These are phyloP conservation scores for Scrobipalpa costella DNA, from an alignment of 2,888 invertebrate genomes.

Conservation along the genomic window DNA sequence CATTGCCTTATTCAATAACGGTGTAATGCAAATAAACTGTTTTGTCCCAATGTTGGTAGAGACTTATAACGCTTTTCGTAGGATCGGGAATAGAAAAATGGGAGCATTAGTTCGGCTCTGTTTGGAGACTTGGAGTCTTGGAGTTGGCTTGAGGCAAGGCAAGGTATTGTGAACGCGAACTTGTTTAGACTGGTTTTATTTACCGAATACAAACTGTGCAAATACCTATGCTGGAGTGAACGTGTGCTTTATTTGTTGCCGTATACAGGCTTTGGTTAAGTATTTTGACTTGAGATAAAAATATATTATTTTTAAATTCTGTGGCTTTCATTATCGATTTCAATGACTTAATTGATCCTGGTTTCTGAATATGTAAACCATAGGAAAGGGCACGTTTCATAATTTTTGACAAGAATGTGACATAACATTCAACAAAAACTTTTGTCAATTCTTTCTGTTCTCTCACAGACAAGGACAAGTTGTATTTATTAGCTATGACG, in stretches of 20 bases:
- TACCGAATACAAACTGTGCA: not conserved
- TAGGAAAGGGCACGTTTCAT: too few relatives aligned
- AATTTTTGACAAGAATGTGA: too few relatives aligned
- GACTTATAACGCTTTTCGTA: slow-evolving; percentile 23
- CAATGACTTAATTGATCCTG: too few relatives aligned
- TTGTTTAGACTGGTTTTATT: not conserved
- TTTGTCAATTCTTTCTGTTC: too few relatives aligned
- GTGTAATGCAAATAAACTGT: slow-evolving; percentile 21
- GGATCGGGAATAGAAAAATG: slow-evolving; percentile 19
- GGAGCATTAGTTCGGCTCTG: slow-evolving; percentile 18
- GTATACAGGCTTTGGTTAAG: not conserved
- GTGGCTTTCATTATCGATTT: too few relatives aligned
- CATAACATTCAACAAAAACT: too few relatives aligned
- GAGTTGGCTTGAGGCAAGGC: not conserved
- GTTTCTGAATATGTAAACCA: too few relatives aligned
- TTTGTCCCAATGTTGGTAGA: slow-evolving; percentile 10
- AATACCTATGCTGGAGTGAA: not conserved
- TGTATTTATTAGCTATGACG: too few relatives aligned
- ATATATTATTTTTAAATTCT: too few relatives aligned
- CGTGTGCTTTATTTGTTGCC: not conserved
- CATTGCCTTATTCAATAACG: slow-evolving; percentile 23
- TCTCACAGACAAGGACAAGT: too few relatives aligned
- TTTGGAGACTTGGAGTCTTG: not conserved
- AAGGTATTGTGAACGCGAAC: not conserved
- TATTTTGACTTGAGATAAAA: not conserved